Evolutionary conservation across 2,113 vertebrate genomes (phyloP), one percentile per base, ranked within the genome.

Genomic region (Chamaetylas fuelleborni): DNA sequence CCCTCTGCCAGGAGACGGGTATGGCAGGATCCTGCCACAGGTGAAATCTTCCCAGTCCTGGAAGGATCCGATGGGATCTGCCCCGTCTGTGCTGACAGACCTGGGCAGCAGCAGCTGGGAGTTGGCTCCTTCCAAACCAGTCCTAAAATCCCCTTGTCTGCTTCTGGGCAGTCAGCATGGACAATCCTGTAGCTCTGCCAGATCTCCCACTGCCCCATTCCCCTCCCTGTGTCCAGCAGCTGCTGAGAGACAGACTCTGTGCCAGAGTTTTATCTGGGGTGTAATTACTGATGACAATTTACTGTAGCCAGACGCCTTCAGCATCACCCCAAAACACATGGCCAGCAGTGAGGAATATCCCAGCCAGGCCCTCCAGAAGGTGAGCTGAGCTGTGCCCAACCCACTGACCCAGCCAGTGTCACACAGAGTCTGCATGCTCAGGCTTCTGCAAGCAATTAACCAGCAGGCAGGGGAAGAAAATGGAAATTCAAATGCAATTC

Each of bases 401-500:
- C 0, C 0, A 31, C 56, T 66, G 86, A 88, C 66, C 90, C 28
- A 58, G 70, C 36, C 12, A 0, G 11, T 33, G 62, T 53, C 73
- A 64, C 61, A 88, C 36, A 36, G 16, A 36, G 45, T 15, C 62
- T 86, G 88, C 57, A 51, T 34, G 8, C 79, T 40, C 34, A 31
- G n/a, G 71, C 76, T 95, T 28, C 94, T 86, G 79, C 43, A 66
- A 89, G 81, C 77, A 87, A 93, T 90, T 89, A 95, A 89, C 73
- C 76, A 88, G 50, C 2, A 10, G 76, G 71, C 74, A 90, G 24
- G 43, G 51, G 65, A 84, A 50, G 86, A 89, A 96, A 89, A 94
- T 47, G 77, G 84, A 74, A 96, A 83, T n/a, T 34, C 38, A 72
- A 48, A 80, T 2, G 47, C 56, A 81, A 96, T 88, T 95, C 83